Evolutionary conservation across 2,113 vertebrate species (phyloP).

Genomic region (Lipophrys pholis): DNA sequence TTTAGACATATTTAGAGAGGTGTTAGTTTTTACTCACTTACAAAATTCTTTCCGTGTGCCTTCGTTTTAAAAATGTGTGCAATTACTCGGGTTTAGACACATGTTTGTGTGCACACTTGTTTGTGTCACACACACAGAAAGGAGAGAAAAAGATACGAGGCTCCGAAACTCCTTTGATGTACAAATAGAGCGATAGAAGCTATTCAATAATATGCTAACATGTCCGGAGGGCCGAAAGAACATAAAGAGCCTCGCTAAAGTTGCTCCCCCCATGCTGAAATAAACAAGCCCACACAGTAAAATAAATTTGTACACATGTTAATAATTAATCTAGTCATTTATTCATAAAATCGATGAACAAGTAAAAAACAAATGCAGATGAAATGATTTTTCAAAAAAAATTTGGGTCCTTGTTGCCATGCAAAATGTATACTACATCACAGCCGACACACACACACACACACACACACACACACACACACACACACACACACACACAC

Average conservation of each 20-base stretch:
- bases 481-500: background rate
- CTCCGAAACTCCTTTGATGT: conserved; percentile 42
- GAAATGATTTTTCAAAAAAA: background rate
- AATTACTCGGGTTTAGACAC: conserved; percentile 2
- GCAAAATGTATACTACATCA: too few species aligned
- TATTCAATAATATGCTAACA: conserved; percentile 59
- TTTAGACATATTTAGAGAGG: background rate
- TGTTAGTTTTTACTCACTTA: background rate
- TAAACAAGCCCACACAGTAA: conserved; percentile 54
- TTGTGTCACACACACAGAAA: background rate
- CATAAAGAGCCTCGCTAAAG: conserved; percentile 24
- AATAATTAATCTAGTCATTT: conserved; percentile 55
- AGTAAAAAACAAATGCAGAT: conserved; percentile 18
- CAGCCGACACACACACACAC: background rate
- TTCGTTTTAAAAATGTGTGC: background rate
- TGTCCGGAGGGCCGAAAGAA: conserved; percentile 55
- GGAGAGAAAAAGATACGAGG: background rate
- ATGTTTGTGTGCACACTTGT: background rate
- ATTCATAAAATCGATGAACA: conserved; percentile 35
- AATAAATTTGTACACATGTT: conserved; percentile 34
- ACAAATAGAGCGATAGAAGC: conserved; percentile 40
- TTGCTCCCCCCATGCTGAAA: conserved; percentile 20
- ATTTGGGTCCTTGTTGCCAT: background rate
- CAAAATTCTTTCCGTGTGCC: background rate
- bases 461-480: background rate